phyloP scores from a whole-genome alignment of 2,888 invertebrate genomes.

The Endotricha flammealis region DNA sequence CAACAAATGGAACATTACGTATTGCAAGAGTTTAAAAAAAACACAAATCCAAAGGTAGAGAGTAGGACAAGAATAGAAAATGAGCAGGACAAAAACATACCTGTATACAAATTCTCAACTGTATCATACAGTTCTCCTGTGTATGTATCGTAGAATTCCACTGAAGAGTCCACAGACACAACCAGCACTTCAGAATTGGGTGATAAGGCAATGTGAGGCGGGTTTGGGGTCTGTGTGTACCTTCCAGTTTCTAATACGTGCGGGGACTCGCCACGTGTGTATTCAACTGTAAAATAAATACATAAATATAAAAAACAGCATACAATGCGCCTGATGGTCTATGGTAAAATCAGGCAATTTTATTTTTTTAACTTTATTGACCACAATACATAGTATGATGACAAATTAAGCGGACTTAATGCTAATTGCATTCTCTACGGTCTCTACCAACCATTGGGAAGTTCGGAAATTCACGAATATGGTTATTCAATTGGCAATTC shows the following conservation, averaged over 20 bases:
- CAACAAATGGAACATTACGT: too few species aligned
- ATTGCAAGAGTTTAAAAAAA: slow-evolving; percentile 10
- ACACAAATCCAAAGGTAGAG: too few species aligned
- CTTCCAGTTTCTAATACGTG: slow-evolving; percentile 82
- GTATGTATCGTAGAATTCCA: slow-evolving; percentile 84
- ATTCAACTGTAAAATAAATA: slow-evolving; percentile 80
- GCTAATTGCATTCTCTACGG: too few species aligned
- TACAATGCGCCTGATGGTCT: too few species aligned
- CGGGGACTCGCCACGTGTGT: slow-evolving; percentile 86
- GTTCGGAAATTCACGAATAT: too few species aligned
- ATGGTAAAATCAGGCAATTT: too few species aligned
- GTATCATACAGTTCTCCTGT: slow-evolving; percentile 81
- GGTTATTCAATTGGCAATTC: too few species aligned
- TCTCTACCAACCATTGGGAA: too few species aligned
- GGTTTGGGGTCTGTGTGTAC: slow-evolving; percentile 75
- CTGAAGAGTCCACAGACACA: slow-evolving; percentile 79
- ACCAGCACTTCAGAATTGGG: slow-evolving; percentile 88
- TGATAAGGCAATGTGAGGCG: slow-evolving; percentile 83
- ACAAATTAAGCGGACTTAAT: too few species aligned
- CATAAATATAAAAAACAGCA: not conserved
- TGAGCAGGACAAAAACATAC: slow-evolving; percentile 56
- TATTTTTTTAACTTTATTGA: too few species aligned
- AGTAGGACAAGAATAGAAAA: too few species aligned
- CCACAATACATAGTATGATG: too few species aligned
- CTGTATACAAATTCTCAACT: slow-evolving; percentile 81